phyloP scores from a whole-genome alignment of 2,797 vertebrate species.

The Pseudochaenichthys georgianus region DNA sequence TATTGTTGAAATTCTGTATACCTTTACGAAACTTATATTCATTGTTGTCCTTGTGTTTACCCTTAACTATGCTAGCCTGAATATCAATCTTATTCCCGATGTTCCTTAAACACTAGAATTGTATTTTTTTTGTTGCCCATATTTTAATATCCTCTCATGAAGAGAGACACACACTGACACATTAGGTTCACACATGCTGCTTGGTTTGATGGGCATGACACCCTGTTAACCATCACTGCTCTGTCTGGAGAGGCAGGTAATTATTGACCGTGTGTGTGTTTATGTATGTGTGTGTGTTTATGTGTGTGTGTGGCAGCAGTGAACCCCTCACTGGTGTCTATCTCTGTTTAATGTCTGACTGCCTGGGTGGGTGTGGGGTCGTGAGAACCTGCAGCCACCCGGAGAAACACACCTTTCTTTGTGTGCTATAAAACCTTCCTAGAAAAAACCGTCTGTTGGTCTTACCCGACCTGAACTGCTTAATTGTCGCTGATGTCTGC shows the following conservation, averaged over 20 bases:
- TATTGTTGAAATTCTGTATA: no score
- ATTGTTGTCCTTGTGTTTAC: no score
- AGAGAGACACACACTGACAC: constrained; percentile 6
- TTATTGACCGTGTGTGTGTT: constrained; percentile 47
- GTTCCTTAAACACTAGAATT: no score
- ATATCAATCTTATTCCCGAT: no score
- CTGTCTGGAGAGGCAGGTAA: constrained; percentile 61
- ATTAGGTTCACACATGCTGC: background rate
- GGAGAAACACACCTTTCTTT: constrained; percentile 64
- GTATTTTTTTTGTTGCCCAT: no score
- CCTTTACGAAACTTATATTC: no score
- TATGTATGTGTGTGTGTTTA: constrained; percentile 28
- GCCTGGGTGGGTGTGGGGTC: constrained; percentile 21
- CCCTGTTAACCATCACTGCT: constrained; percentile 41
- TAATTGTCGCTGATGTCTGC: constrained; percentile 53
- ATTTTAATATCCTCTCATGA: background rate
- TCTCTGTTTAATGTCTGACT: constrained; percentile 72
- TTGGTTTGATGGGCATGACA: constrained; percentile 30
- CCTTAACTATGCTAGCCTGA: no score
- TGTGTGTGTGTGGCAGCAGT: constrained; percentile 20
- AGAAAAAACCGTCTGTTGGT: constrained; percentile 29
- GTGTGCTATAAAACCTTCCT: constrained; percentile 34
- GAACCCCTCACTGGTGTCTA: constrained; percentile 40
- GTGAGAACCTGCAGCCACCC: constrained; percentile 51
- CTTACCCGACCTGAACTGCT: constrained; percentile 38